Conservation (phyloP, 2,113 vertebrate species). For the Dissostichus mawsoni region DNA sequence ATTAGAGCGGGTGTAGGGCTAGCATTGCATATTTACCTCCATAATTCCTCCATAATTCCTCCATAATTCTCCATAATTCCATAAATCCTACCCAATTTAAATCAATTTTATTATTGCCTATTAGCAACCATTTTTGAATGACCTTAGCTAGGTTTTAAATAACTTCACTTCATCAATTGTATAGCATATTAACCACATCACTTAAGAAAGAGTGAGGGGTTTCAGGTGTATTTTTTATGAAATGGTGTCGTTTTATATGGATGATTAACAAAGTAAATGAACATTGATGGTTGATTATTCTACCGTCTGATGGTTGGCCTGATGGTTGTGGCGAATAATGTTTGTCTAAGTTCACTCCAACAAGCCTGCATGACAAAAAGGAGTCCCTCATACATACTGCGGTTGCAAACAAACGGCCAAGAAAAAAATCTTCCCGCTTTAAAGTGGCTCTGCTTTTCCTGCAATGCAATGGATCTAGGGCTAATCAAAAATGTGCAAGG, state of each 20-base stretch:
- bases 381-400: neutral
- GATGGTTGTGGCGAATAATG: neutral
- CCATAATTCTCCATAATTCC: no score
- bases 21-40: conserved; percentile 9
- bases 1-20: conserved; percentile 5
- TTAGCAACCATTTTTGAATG: neutral
- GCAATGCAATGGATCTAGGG: neutral
- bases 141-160: conserved; percentile 1
- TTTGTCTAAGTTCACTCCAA: neutral
- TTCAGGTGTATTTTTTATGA: neutral
- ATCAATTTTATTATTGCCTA: neutral
- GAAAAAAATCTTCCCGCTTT: neutral
- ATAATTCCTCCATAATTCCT: conserved; percentile 20
- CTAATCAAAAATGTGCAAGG: neutral
- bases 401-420: neutral
- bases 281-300: no score
- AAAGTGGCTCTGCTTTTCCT: neutral
- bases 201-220: neutral
- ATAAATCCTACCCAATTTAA: no score
- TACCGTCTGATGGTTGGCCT: no score
- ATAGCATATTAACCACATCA: neutral
- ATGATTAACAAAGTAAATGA: neutral
- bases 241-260: neutral
- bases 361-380: neutral
- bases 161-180: neutral